A percentile compares a stretch with the other conserved stretches of the same genome.
Conservation (phyloP, 2,888 invertebrate species). For the Polyommatus iphigenia region DNA sequence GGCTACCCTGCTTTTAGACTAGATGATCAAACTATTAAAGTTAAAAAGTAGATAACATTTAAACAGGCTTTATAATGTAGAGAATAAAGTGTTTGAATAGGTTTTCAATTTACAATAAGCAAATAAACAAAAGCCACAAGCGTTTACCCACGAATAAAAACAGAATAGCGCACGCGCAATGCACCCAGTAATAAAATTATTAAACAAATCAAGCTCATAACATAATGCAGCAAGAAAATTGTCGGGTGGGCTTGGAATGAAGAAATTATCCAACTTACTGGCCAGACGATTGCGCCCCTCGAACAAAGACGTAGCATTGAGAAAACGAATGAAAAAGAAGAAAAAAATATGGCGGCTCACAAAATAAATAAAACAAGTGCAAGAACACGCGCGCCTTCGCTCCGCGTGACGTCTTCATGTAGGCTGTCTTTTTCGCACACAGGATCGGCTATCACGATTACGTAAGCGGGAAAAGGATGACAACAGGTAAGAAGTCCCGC, state of each 20-base stretch:
- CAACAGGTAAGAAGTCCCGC: slow-evolving; percentile 54
- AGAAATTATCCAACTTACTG: slow-evolving; percentile 78
- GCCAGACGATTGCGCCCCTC: slow-evolving; percentile 66
- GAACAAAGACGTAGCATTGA: slow-evolving; percentile 77
- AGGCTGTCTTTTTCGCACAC: slow-evolving; percentile 64
- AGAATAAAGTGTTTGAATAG: slow-evolving; percentile 7
- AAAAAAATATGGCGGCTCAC: slow-evolving; percentile 58
- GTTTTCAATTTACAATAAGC: slow-evolving; percentile 36
- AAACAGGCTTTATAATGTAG: background rate
- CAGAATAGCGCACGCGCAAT: slow-evolving; percentile 57
- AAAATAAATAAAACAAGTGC: slow-evolving; percentile 78
- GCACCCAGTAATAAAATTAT: slow-evolving; percentile 77
- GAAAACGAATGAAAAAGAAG: slow-evolving; percentile 61
- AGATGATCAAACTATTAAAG: no score
- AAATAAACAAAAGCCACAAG: slow-evolving; percentile 39
- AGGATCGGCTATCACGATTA: slow-evolving; percentile 46
- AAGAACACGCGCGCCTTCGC: slow-evolving; percentile 77
- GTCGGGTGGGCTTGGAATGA: slow-evolving; percentile 75
- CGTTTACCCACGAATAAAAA: slow-evolving; percentile 44
- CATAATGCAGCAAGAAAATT: slow-evolving; percentile 77
- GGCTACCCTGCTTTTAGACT: background rate
- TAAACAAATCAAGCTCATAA: slow-evolving; percentile 79
- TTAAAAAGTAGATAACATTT: background rate
- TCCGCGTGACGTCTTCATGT: slow-evolving; percentile 79
- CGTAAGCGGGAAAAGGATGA: slow-evolving; percentile 57